Conservation (phyloP, 2,113 vertebrate species). For the Leptocoma aspasia region DNA sequence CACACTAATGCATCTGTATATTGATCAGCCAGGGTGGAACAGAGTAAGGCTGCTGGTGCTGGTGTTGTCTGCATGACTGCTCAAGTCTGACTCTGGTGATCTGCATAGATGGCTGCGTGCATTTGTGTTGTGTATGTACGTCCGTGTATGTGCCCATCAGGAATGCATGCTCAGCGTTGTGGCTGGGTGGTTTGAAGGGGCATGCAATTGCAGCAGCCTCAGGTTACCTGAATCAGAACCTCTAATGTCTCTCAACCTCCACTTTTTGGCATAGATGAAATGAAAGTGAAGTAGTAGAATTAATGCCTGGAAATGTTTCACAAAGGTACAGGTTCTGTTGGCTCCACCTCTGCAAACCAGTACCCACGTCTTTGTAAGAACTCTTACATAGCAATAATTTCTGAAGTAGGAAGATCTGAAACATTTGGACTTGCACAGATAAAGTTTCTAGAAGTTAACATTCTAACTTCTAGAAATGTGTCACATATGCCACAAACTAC, state of each 20-base stretch:
- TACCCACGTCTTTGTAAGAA: rapidly evolving
- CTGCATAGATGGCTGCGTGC: neutral
- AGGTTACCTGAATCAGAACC: neutral
- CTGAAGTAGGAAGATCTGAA: neutral
- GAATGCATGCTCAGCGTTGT: neutral
- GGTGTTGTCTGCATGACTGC: neutral
- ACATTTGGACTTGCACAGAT: neutral
- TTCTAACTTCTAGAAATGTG: too few species aligned
- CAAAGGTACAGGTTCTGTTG: neutral
- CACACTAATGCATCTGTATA: neutral
- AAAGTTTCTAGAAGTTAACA: neutral
- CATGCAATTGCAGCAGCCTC: neutral
- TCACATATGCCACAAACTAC: neutral
- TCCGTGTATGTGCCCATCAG: neutral
- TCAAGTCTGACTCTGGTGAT: neutral
- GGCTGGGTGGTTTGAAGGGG: neutral
- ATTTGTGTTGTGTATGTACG: rapidly evolving
- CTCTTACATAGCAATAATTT: neutral
- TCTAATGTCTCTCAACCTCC: neutral
- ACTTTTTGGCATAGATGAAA: neutral
- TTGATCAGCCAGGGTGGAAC: neutral
- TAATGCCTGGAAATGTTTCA: neutral
- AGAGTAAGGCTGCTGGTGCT: neutral
- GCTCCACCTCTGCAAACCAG: neutral
- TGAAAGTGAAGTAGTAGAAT: neutral